Evolutionary conservation across 2,113 vertebrate species (phyloP).

Genomic region (Microcebus griseorufus): DNA sequence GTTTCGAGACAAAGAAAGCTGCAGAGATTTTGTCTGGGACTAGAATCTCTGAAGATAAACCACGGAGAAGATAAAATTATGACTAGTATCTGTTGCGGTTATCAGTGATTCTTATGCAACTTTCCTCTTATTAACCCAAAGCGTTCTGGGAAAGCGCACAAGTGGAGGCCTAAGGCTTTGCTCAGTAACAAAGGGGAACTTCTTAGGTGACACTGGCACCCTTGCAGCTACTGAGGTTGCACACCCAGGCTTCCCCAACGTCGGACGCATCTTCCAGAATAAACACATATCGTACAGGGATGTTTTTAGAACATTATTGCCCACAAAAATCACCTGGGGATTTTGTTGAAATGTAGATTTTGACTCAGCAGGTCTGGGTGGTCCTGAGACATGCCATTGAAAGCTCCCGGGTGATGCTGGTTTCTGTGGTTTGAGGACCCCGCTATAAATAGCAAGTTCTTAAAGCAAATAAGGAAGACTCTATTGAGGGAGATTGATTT

Average conservation of each 20-base stretch:
- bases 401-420: neutral
- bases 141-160: neutral
- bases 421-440: neutral
- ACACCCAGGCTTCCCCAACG: neutral
- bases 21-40: neutral
- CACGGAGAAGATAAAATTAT: neutral
- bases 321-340: neutral
- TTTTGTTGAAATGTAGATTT: conserved; percentile 23
- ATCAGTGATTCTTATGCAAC: neutral
- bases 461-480: neutral
- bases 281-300: neutral
- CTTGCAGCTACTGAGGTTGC: neutral
- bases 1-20: neutral
- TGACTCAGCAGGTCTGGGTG: neutral
- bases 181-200: neutral
- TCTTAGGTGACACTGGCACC: neutral
- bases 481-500: neutral
- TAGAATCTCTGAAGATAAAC: neutral
- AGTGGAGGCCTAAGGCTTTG: neutral
- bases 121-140: neutral
- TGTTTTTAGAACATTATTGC: neutral
- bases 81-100: neutral
- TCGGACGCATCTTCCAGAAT: neutral
- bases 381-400: neutral
- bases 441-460: neutral